Base-by-base conservation (phyloP, 2,113 vertebrate genomes). In the Calypte anna region DNA sequence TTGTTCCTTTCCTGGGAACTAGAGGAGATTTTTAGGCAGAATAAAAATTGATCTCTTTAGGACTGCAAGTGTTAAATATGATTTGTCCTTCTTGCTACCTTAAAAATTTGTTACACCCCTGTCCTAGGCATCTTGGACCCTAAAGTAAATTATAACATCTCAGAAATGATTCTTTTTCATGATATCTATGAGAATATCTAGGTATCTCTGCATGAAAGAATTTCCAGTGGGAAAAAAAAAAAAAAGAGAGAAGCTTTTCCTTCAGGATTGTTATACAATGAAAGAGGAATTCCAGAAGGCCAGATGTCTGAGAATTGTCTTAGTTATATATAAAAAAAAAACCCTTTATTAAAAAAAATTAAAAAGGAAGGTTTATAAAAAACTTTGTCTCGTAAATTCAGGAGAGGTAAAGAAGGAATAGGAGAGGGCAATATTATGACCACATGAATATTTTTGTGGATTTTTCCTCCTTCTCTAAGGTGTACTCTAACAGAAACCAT, bases 1-100 rank as follows among this genome's bases (percentile, higher is more conserved):
- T 91, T 62, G 15, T 91, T 27, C 17, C 83, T 96, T 91, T 94
- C 86, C 88, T 94, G 91, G 67, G 91, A 95, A 88, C 74, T 64
- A 53, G 36, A 18, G 25, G 17, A 0, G 36, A 67, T 88, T 95
- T 92, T 84, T 82, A 76, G 74, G 63, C 68, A 79, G 46, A 72
- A 19, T 23, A 64, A 68, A 91, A 93, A 86, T 36, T 0, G 3
- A 62, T 80, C 57, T 82, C 13, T 90, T 31, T 40, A 23, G 24
- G 55, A 83, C 63, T 91, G 51, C 74, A 48, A 66, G 24, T 77
- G 79, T 53, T 54, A 92, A 95, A 68, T 55, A 43, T 0, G 6
- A 12, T 73, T 86, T 53, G 22, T 67, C 57, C 43, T 90, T 68
- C 28, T 62, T 82, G 36, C 55, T 94, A 69, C 76, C 85, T 90